Base-by-base conservation (phyloP, 2,113 vertebrate genomes). In the Mastomys natalensis region DNA sequence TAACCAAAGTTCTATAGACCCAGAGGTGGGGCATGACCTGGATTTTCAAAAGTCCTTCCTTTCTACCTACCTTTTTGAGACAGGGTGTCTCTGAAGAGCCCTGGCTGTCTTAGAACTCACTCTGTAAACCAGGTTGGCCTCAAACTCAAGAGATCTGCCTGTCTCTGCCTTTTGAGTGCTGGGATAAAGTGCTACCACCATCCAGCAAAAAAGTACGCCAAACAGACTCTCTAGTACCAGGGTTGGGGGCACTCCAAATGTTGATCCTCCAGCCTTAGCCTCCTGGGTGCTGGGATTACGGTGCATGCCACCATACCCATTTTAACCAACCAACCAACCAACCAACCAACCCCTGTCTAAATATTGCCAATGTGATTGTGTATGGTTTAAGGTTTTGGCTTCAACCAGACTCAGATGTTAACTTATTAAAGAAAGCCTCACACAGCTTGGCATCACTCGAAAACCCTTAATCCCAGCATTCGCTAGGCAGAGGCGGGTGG, bases 341-440 rank as follows among this genome's bases (percentile, higher is more conserved):
- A 70, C 31, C 51, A 51, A 70, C 37, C 37, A 26, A 22, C 19
- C 19, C 40, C 51, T 16, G 31, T 15, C 60, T 60, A 15, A 68
- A 68, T 24, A 45, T 48, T 62, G 78, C 34, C 40, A 72, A 93
- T 70, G 68, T 55, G 53, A 70, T 60, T 31, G 24, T 64, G 24
- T 26, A 66, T 22, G 53, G 60, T 48, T 95, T 92, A 31, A 96
- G 70, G 17, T 74, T 29, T 88, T 95, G 55, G 77, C 64, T 89
- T 85, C 88, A 70, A 26, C 31, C 48, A n/a, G 45, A 77, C 73
- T 62, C 62, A 72, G 73, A 68, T 26, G 9, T 76, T 89, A 78
- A 29, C 21, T 66, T 77, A 77, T 34, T 64, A 29, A 64, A 29
- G 26, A 64, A 29, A 64, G 62, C 62, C 22, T 64, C 62, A 64